A percentile compares a stretch with the other conserved stretches of the same genome.
Evolutionary conservation across 2,888 invertebrate species (phyloP).

Genomic region (Catocala sponsa): DNA sequence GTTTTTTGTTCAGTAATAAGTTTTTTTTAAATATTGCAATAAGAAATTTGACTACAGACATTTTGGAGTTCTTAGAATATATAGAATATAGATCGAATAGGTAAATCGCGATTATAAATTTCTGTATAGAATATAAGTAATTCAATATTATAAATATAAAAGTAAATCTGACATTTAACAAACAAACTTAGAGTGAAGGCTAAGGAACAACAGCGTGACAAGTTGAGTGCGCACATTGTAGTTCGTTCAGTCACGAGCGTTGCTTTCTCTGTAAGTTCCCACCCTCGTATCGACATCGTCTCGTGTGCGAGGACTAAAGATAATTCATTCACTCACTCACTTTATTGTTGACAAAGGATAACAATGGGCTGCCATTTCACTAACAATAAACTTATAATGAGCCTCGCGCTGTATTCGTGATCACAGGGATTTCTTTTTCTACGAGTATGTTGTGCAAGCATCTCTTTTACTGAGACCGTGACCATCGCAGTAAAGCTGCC

Average conservation of each 20-base stretch:
- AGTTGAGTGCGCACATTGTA: slow-evolving; percentile 11
- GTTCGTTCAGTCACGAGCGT: slow-evolving; percentile 41
- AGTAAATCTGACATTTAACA: slow-evolving; percentile 7
- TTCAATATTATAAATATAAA: slow-evolving; percentile 1
- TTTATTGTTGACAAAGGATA: slow-evolving; percentile 45
- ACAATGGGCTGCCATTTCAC: slow-evolving; percentile 44
- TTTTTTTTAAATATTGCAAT: too few relatives aligned
- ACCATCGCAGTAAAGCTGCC: too few relatives aligned
- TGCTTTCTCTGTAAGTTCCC: slow-evolving; percentile 56
- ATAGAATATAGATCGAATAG: too few relatives aligned
- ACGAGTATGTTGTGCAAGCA: slow-evolving; percentile 4
- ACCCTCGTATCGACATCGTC: slow-evolving; percentile 31
- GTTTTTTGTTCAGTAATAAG: too few relatives aligned
- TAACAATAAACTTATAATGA: slow-evolving; percentile 47
- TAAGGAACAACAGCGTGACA: slow-evolving; percentile 11
- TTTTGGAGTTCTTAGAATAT: too few relatives aligned
- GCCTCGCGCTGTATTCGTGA: slow-evolving; percentile 35
- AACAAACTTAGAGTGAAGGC: slow-evolving; percentile 2
- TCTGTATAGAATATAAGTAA: background rate
- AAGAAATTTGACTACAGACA: too few relatives aligned
- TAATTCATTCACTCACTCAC: slow-evolving; percentile 35
- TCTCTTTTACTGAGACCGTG: background rate
- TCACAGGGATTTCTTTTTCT: slow-evolving; percentile 31
- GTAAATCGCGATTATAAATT: background rate
- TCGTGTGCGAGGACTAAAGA: slow-evolving; percentile 30